Base-by-base conservation (phyloP, 30 jellyfish, hydroid and myxozoan species). In the Mastigias papua region DNA sequence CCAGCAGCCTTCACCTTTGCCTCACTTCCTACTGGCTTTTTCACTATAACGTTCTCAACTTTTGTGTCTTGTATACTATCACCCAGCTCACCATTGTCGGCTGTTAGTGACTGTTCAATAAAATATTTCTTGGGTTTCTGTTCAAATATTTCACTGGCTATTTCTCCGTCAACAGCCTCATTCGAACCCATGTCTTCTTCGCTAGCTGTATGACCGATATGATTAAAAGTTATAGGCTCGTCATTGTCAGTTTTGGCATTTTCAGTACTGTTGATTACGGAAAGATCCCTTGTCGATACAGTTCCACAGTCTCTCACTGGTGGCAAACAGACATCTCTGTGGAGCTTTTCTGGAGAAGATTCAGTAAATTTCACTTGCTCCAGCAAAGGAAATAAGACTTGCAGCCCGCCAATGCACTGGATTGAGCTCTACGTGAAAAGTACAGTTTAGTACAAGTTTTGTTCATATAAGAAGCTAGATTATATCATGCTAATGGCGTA, bases 401-500 rank as follows among this genome's bases (percentile, higher is more conserved):
- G 91, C 57, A 93, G 80, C 23, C 97, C 98, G 26, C 98, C 98
- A 72, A 93, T 78, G 79, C 97, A 93, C 71, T 93, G 98, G 37
- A 93, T 93, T 1, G 98, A 74, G 75, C 92, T 96, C 97, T 93
- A n/a, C n/a, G 81, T 29, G 61, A 50, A 8, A 31, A 26, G 70
- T 30, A 27, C 54, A 42, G 54, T 42, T n/a, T n/a, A n/a, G n/a
- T n/a, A n/a, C n/a, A n/a, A n/a, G n/a, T n/a, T n/a, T n/a, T n/a
- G n/a, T n/a, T n/a, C n/a, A n/a, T n/a, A n/a, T n/a, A n/a, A n/a
- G n/a, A n/a, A n/a, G n/a, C n/a, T n/a, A n/a, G n/a, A n/a, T n/a
- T n/a, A n/a, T n/a, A n/a, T n/a, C n/a, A n/a, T n/a, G n/a, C n/a
- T n/a, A n/a, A n/a, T n/a, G n/a, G n/a, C n/a, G n/a, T n/a, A n/a